Evolutionary conservation across 2,797 vertebrate species (phyloP).

Genomic region (Heteromormyrus szaboi): DNA sequence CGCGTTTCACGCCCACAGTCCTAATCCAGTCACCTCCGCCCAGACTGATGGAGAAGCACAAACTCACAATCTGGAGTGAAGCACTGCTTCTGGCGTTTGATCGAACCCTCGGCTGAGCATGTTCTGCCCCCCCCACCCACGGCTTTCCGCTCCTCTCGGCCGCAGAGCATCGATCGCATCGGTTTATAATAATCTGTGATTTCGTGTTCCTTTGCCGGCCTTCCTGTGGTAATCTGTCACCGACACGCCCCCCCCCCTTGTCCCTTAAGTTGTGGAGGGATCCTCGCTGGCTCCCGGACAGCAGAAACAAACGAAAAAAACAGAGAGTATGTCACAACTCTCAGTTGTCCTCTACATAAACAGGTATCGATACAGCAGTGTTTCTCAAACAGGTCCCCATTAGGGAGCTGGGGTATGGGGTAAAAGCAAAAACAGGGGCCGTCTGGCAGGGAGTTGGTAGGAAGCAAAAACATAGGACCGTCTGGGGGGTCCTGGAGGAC

Average conservation of each 20-base stretch:
- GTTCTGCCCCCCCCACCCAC: background rate
- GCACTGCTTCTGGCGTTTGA: constrained; percentile 35
- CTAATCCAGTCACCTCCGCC: background rate
- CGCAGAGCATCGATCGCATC: constrained; percentile 28
- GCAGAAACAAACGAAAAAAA: constrained; percentile 22
- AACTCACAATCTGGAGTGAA: background rate
- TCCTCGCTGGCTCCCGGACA: constrained; percentile 15
- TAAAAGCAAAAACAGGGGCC: background rate
- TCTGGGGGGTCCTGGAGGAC: background rate
- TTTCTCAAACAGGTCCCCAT: background rate
- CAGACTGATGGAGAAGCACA: background rate
- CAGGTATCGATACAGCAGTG: background rate
- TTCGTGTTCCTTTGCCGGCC: constrained; percentile 24
- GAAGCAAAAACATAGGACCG: background rate
- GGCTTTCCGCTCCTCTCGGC: constrained; percentile 7
- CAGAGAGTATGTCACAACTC: constrained; percentile 33
- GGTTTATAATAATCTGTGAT: constrained; percentile 39
- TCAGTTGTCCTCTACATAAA: constrained; percentile 26
- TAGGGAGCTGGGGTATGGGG: background rate
- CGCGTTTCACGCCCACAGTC: background rate
- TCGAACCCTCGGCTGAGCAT: constrained; percentile 13
- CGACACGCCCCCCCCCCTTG: constrained; percentile 29
- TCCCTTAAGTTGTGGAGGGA: constrained; percentile 26
- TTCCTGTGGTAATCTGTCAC: constrained; percentile 34
- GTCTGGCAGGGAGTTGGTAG: background rate